Conservation (phyloP, 2,888 invertebrate genomes). For the Drosophila bunnanda region DNA sequence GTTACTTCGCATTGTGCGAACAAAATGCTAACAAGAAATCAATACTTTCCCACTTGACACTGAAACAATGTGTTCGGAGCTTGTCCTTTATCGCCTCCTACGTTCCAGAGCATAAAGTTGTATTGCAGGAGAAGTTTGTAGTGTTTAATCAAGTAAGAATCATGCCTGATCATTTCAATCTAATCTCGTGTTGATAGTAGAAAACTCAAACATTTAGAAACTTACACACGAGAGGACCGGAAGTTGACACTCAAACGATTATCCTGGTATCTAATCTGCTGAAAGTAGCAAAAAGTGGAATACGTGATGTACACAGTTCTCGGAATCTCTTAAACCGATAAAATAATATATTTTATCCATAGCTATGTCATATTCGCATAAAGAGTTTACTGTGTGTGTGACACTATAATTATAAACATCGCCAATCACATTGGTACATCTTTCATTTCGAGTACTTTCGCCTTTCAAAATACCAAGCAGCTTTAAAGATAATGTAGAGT, state of each 20-base stretch:
- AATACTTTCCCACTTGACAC: constrained; percentile 57
- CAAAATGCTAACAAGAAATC: constrained; percentile 47
- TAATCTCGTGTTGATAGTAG: not conserved
- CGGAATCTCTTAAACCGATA: not conserved
- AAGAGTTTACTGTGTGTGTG: not conserved
- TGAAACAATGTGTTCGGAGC: constrained; percentile 52
- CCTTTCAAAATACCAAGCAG: constrained; percentile 4
- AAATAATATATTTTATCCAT: not conserved
- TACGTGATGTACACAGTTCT: not conserved
- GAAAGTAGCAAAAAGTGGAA: not conserved
- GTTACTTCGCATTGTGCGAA: constrained; percentile 15
- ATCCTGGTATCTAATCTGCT: constrained; percentile 31
- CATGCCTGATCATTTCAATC: not conserved
- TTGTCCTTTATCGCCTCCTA: constrained; percentile 24
- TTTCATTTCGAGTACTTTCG: not conserved
- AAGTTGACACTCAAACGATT: constrained; percentile 7
- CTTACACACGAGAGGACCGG: not conserved
- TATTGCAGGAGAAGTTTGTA: constrained; percentile 10
- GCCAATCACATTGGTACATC: not conserved
- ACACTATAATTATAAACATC: not conserved
- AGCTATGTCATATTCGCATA: not conserved
- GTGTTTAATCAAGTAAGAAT: not conserved
- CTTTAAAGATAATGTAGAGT: constrained; percentile 3
- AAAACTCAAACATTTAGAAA: not conserved
- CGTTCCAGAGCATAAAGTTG: constrained; percentile 1